Conservation (phyloP, 2,113 vertebrate species). For the Amazona guildingii region DNA sequence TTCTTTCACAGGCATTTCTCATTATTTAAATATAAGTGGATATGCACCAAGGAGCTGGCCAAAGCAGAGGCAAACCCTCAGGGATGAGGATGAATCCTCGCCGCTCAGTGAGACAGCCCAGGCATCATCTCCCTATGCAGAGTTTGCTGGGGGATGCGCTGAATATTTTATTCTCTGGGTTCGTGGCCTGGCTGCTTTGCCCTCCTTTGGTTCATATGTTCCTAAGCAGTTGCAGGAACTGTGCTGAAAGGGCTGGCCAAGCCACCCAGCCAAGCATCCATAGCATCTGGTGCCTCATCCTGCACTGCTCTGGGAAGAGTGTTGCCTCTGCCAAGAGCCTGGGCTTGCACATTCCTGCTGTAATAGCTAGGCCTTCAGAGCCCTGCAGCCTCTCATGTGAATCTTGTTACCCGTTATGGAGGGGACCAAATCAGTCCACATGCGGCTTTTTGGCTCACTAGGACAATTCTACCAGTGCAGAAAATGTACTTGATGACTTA, state of each 20-base stretch:
- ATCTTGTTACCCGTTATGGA: background rate
- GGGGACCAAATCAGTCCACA: fast-evolving
- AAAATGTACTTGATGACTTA: background rate
- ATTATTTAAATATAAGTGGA: background rate
- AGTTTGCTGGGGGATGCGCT: background rate
- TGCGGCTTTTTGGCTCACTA: background rate
- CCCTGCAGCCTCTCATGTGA: background rate
- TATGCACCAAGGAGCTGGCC: background rate
- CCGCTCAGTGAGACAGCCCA: background rate
- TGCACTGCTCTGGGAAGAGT: fast-evolving
- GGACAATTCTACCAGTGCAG: background rate
- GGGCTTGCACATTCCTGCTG: fast-evolving
- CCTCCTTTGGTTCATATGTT: background rate
- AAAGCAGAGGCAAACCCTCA: background rate
- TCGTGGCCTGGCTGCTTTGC: background rate
- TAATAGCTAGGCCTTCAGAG: background rate
- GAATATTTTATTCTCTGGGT: background rate
- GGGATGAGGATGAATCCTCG: background rate
- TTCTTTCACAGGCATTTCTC: background rate
- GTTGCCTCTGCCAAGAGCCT: background rate
- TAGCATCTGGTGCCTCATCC: background rate
- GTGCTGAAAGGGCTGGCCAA: background rate
- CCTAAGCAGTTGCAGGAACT: background rate
- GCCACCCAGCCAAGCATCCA: background rate
- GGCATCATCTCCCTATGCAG: fast-evolving